Evolutionary conservation across 2,113 vertebrate genomes (phyloP), one percentile per base, ranked within the genome.

Genomic region (Phrynocephalus versicolor): DNA sequence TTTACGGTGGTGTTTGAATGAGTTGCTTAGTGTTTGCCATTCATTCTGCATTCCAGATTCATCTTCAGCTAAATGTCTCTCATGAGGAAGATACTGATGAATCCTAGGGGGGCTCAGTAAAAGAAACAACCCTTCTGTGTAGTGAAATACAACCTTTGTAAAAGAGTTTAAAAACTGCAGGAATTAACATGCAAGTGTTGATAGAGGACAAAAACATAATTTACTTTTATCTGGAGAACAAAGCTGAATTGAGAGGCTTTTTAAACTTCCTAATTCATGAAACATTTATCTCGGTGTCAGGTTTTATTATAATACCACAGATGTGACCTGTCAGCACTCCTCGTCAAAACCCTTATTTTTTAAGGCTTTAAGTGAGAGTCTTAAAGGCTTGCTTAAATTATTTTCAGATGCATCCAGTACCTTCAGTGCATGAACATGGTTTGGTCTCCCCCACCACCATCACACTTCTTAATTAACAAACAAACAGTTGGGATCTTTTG

Each of bases 191-290:
- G 89, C 79, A 93, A 89, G 91, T 94, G 92, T 92, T 92, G 92
- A 77, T 60, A 83, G 84, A 92, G 95, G 91, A 92, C 84, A 93
- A 95, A 94, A 94, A 95, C 91, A 92, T 93, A 93, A 93, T 94
- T 96, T 91, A 77, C 95, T 96, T 97, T 97, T 93, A 96, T 97
- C 96, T 96, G 1, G 0, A 94, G 94, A 97, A 95, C 94, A 96
- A 95, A 96, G 93, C 91, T 93, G 86, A 93, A 83, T 87, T 93
- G 91, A 91, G 90, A 92, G 78, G 85, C 79, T 94, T 95, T 94
- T 94, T 90, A 89, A 94, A 93, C 87, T 93, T 95, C 92, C 93
- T 87, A 95, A 94, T 96, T 96, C 96, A 94, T 97, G 92, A 96
- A 97, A 96, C 93, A 96, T 97, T 96, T 94, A 96, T 96, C 89